Evolutionary conservation across 2,797 vertebrate genomes (phyloP), one percentile per base, ranked within the genome.

Genomic region (Acanthiza pusilla): DNA sequence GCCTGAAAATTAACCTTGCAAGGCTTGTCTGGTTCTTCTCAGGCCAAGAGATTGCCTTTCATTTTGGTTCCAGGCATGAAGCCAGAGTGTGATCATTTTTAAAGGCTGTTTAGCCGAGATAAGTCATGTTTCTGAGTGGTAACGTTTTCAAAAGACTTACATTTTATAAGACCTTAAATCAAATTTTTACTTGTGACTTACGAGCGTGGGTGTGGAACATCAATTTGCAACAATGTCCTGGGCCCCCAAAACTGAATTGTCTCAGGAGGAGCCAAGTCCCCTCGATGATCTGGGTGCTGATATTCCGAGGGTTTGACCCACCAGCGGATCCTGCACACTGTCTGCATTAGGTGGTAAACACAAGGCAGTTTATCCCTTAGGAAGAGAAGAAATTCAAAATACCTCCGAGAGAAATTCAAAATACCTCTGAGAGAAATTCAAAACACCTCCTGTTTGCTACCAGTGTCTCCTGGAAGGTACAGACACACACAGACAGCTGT

Each of bases 71-170:
- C 43, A 83, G 93, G 94, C 91, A 38, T 4, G 10, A 25, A 88
- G 92, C 91, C 84, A 93, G 78, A 20, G n/a, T 13, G 74, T 36
- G 78, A 92, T 88, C 26, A 34, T 23, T 80, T 94, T 40, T 75
- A 74, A 92, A 88, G 72, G 40, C 65, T 93, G 72, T 57, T 92
- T 88, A 71, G 50, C 51, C 11, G 18, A 92, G 95, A 93, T 95
- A 95, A 93, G 58, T 94, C 40, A 55, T 85, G 81, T 81, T 83
- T 89, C 75, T 61, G 88, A 85, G 58, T 74, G 62, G 70, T 23
- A 83, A 48, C 15, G 36, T 58, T 88, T 94, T 88, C 72, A 72
- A 79, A 82, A 86, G 42, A 43, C 18, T 57, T 53, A 27, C 1
- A 2, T 21, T 68, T 73, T 61, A 0, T 34, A 68, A 75, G 85